Evolutionary conservation across 2,888 invertebrate genomes (phyloP), one percentile per base, ranked within the genome.

Genomic region (Bhutanitis thaidina): DNA sequence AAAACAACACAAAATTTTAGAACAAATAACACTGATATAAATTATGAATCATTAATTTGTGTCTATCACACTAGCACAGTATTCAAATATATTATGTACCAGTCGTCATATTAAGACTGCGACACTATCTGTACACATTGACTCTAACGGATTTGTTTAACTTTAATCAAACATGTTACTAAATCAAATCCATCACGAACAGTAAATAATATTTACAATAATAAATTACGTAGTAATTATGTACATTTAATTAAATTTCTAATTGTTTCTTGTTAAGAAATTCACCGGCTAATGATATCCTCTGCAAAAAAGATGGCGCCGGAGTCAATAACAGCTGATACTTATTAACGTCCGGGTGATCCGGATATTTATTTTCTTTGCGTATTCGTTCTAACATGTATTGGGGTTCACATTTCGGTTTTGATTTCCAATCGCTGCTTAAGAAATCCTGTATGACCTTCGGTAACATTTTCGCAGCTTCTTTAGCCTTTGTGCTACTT

Each of bases 231-330:
- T 5, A 20, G 5, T 20, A 20, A 8, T 27, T 32, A 7, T 12
- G 10, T 20, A 20, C 12, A 12, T 14, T 8, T 15, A 43, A 54
- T 66, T 69, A 86, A 53, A 82, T 56, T 58, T 84, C 74, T 49
- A 86, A 62, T 48, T 84, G 86, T 27, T 88, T 83, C 61, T 84
- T 88, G 43, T 71, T 84, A 44, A 89, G 62, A 85, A 96, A 94
- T 90, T 96, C 96, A 0, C 96, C 96, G 54, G 94, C 92, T 57
- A 96, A 88, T 12, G 95, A 94, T 74, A 96, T 91, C 67, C 94
- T 91, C 75, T 94, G 94, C 54, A 95, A 78, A 77, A 95, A 96
- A 12, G 95, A 93, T 50, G 95, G 96, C 1, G 95, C 94, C 44
- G 93, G 93, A 64, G 97, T 97, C 40, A 93, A 91, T 49, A 97